Base-by-base conservation (phyloP, 2,797 vertebrate genomes). In the Siniperca undulata region DNA sequence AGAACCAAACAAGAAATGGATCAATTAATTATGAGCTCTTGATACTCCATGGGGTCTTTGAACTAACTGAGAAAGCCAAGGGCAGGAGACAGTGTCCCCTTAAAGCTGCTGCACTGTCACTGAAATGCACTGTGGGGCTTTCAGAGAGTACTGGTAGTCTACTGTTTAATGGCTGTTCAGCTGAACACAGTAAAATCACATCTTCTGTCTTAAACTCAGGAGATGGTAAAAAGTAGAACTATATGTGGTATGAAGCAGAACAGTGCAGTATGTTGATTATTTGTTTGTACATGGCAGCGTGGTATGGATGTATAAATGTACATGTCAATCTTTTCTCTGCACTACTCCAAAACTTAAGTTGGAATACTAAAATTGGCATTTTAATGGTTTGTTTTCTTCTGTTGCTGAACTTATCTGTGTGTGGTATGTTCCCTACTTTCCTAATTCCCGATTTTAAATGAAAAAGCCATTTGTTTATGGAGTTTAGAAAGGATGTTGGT, bases 11-110 rank as follows among this genome's bases (percentile, higher is more conserved):
- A 48, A 82, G 76, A 84, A 69, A 46, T 64, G 42, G 78, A 87
- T 93, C 74, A 86, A 89, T 92, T 90, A 91, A 73, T 91, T 52
- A 92, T 92, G 91, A 92, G 87, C 70, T 61, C 48, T 75, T 77
- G 84, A 78, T 67, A 2, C 80, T 87, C 70, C 60, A 12, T 52
- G 1, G 82, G 77, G 84, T 59, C 77, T 90, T 81, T 90, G 69
- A 91, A 80, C 85, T 61, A 10, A 68, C 38, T 19, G 83, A 77
- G 70, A 78, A 80, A 81, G 65, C 77, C 79, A 56, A 89, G 38
- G 81, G 83, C 30, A 46, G 83, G 78, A 88, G 82, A 76, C 58
- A 22, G 60, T 6, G 48, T 67, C 77, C 56, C 76, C 68, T 59
- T 16, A 52, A 78, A 88, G 80, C 78, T 46, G 24, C 68, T 64